Evolutionary conservation across 2,888 invertebrate genomes (phyloP).

Genomic region (Spodoptera littoralis): DNA sequence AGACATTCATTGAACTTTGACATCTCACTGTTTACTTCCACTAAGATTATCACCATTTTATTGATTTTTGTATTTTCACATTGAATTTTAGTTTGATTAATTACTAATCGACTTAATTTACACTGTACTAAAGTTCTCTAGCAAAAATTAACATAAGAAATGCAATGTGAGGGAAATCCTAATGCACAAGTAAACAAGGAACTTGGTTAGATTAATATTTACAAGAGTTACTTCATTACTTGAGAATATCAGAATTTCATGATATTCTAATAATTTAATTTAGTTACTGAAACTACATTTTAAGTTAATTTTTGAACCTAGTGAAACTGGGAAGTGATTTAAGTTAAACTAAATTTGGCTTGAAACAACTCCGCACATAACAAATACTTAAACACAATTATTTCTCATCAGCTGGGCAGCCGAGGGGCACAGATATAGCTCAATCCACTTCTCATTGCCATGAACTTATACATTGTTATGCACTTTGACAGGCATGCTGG

Average conservation of each 20-base stretch:
- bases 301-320: too few species aligned
- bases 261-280: too few species aligned
- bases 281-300: too few species aligned
- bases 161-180: too few species aligned
- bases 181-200: too few species aligned
- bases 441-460: constrained; percentile 52
- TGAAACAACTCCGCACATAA: constrained; percentile 40
- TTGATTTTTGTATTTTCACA: not conserved
- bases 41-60: constrained; percentile 19
- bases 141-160: too few species aligned
- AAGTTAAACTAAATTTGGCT: constrained; percentile 1
- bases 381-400: constrained; percentile 56
- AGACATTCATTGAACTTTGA: constrained; percentile 16
- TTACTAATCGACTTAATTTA: not conserved
- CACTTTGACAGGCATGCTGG: constrained; percentile 73
- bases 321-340: too few species aligned
- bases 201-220: too few species aligned
- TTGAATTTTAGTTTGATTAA: not conserved
- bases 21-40: constrained; percentile 47
- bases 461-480: constrained; percentile 64
- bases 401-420: constrained; percentile 34
- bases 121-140: too few species aligned
- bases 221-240: too few species aligned
- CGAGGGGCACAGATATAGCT: constrained; percentile 47
- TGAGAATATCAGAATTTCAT: too few species aligned